Evolutionary conservation across 2,113 vertebrate genomes (phyloP), one percentile per base, ranked within the genome.

Genomic region (Onychostoma macrolepis): DNA sequence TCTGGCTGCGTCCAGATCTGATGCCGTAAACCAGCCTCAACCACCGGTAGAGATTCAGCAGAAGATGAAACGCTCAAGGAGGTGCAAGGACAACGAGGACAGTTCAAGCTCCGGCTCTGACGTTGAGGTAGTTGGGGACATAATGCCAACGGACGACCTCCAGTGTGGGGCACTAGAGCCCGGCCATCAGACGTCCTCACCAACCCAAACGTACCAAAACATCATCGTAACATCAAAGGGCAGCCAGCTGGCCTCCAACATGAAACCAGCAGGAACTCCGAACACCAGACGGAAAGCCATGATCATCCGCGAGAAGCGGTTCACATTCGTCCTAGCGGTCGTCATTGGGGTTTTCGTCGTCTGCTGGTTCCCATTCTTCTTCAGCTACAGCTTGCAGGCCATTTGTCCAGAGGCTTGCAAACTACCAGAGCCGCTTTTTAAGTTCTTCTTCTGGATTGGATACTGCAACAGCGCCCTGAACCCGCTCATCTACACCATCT

Each of bases 291-390:
- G 94, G 12, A 96, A 96, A 91, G 92, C 96, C 0, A 93, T 96
- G 89, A 90, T 94, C 61, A 95, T 94, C 87, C 87, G 97, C 9
- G 97, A 98, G 92, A 97, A 96, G 83, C 94, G 97, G 2, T 97
- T 98, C 90, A 98, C 97, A 76, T 96, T 97, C 0, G 97, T 98
- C 28, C 67, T 98, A 80, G 96, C 97, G 0, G 97, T 98, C 13
- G 97, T 98, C 77, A 97, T 98, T 1, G 97, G 97, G 0, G 97
- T 95, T 13, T 98, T 98, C 0, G 95, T 98, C 10, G 87, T 97
- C 85, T 98, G 97, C 91, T 98, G 97, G 97, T 98, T 98, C 91
- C 97, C 97, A 0, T 98, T 98, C 89, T 98, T 98, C 92, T 96
- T 98, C 87, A 95, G 95, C 65, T 97, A 98, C 87, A 96, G 97